These are phyloP conservation scores for Eulemur rubriventer DNA, from an alignment of 2,797 vertebrate genomes.

Conservation along the genomic window DNA sequence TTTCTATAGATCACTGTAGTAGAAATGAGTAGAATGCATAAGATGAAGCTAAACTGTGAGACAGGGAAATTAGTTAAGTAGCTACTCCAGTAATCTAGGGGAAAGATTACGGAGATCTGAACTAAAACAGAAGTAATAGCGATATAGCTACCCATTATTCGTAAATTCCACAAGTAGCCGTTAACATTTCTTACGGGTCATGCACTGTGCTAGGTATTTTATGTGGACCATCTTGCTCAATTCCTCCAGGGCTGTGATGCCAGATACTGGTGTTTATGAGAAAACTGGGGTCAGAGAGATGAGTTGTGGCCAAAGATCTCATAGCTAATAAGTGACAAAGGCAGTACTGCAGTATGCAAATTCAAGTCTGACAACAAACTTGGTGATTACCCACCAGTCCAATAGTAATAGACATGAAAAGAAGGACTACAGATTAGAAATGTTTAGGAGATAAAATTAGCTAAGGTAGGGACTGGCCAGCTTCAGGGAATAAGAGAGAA, in stretches of 20 bases:
- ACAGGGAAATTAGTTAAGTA: not conserved
- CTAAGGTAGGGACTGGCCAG: not conserved
- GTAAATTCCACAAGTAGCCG: not conserved
- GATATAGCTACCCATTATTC: not conserved
- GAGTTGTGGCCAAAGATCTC: not conserved
- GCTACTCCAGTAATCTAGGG: not conserved
- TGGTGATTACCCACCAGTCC: not conserved
- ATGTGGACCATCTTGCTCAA: not conserved
- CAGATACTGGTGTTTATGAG: not conserved
- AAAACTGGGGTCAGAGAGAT: not conserved
- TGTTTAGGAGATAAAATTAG: not conserved
- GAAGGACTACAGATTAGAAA: not conserved
- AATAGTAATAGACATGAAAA: not conserved
- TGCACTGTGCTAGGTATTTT: not conserved
- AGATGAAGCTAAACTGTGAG: not conserved
- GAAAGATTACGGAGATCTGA: not conserved
- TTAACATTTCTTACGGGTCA: not conserved
- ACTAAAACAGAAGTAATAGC: not conserved
- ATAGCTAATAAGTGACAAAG: not conserved
- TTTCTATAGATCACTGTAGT: not conserved
- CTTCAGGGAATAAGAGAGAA: not conserved
- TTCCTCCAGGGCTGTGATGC: not conserved
- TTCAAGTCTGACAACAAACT: not conserved
- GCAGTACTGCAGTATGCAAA: not conserved
- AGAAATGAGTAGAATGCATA: not conserved